These are phyloP conservation scores for Centropus unirufus DNA, from an alignment of 2,113 vertebrate genomes.

Conservation along the genomic window DNA sequence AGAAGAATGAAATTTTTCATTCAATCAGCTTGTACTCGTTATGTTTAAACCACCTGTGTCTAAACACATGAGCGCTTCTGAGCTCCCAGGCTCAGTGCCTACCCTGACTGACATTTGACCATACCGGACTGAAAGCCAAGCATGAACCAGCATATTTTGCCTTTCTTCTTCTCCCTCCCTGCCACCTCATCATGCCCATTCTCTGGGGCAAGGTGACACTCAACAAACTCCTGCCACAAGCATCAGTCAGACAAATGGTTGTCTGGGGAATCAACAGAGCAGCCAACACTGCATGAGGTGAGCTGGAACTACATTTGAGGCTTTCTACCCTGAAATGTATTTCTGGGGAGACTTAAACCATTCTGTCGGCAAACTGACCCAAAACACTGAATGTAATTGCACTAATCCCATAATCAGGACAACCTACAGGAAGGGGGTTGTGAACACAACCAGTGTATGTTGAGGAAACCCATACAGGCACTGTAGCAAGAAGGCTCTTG, in stretches of 20 bases:
- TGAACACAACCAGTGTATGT: neutral
- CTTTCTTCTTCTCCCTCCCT: neutral
- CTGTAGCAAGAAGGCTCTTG: neutral
- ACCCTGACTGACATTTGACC: neutral
- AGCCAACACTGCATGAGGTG: neutral
- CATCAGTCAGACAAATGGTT: fast-evolving
- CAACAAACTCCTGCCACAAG: neutral
- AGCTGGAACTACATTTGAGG: neutral
- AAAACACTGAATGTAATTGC: neutral
- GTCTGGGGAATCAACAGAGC: neutral
- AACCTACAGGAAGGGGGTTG: neutral
- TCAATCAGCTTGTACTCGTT: neutral
- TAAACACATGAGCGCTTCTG: fast-evolving
- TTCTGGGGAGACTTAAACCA: neutral
- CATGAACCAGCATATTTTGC: fast-evolving
- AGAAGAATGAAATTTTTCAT: neutral
- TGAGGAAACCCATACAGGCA: neutral
- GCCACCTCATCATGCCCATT: fast-evolving
- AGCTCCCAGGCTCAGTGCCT: neutral
- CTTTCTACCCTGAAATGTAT: neutral
- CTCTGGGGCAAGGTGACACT: neutral
- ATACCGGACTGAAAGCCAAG: neutral
- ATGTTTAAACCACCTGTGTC: neutral
- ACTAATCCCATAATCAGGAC: neutral
- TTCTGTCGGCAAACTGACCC: neutral